These are phyloP conservation scores for Spheniscus humboldti DNA, from an alignment of 2,797 vertebrate species.

Conservation along the genomic window DNA sequence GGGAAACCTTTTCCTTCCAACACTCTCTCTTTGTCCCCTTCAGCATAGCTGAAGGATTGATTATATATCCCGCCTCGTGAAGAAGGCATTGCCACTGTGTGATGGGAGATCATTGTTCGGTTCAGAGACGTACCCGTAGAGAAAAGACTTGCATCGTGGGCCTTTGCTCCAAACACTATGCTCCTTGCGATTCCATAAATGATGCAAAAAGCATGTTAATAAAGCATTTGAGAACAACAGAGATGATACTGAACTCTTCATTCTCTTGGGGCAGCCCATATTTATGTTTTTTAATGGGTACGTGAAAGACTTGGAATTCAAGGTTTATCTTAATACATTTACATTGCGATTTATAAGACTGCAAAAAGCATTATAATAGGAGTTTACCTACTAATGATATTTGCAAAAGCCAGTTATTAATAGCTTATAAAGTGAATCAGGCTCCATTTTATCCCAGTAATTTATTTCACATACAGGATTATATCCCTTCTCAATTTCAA, in stretches of 20 bases:
- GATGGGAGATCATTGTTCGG: not conserved
- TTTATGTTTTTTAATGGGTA: not conserved
- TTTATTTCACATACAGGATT: constrained; percentile 32
- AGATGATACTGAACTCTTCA: not conserved
- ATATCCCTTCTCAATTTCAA: constrained; percentile 40
- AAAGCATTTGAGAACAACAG: not conserved
- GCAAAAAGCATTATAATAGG: constrained; percentile 26
- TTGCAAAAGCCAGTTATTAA: constrained; percentile 41
- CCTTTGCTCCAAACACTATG: not conserved
- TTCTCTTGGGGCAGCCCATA: not conserved
- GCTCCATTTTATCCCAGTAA: constrained; percentile 5
- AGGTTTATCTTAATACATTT: constrained; percentile 12
- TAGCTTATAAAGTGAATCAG: constrained; percentile 10
- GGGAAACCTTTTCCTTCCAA: not conserved
- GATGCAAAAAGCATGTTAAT: not conserved
- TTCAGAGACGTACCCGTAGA: not conserved
- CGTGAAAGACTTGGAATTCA: not conserved
- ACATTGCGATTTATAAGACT: constrained; percentile 1
- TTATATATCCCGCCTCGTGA: not conserved
- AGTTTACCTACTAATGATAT: constrained; percentile 32
- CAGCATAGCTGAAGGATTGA: not conserved
- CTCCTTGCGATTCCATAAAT: not conserved
- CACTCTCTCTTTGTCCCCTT: not conserved
- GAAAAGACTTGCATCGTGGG: not conserved
- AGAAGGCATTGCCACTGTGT: not conserved